A percentile compares a stretch with the other conserved stretches of the same genome.
Evolutionary conservation across 2,113 vertebrate species (phyloP).

Genomic region (Epinephelus fuscoguttatus): DNA sequence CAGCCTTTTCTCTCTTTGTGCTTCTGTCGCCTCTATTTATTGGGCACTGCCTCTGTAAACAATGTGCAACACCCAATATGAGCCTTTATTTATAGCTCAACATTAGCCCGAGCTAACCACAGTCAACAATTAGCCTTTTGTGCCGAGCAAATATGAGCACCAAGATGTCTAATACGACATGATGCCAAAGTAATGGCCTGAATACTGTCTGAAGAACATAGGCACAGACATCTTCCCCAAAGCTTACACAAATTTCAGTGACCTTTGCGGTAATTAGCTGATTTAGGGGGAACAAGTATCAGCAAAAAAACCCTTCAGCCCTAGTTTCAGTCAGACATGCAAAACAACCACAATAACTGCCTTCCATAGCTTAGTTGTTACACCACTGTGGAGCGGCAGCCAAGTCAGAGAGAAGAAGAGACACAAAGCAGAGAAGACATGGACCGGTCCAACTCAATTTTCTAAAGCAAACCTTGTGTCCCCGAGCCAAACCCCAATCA

Average conservation of each 20-base stretch:
- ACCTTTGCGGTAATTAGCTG: neutral
- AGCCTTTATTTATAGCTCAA: conserved; percentile 1
- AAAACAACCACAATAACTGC: neutral
- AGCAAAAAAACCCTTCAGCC: neutral
- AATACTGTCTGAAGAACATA: neutral
- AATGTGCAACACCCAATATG: neutral
- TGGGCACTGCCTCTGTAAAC: conserved; percentile 11
- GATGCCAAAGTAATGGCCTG: neutral
- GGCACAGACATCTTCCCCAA: neutral
- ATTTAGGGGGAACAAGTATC: neutral
- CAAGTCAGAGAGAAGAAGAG: conserved; percentile 18
- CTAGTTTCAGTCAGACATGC: neutral
- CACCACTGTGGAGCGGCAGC: neutral
- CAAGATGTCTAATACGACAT: neutral
- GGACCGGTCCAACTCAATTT: conserved; percentile 30
- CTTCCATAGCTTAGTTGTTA: neutral
- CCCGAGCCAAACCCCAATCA: conserved; percentile 64
- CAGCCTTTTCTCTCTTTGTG: conserved; percentile 3
- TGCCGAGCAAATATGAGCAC: neutral
- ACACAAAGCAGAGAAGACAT: conserved; percentile 37
- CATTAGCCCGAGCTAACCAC: neutral
- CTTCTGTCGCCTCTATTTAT: neutral
- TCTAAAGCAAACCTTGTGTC: conserved; percentile 22
- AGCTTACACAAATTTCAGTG: neutral
- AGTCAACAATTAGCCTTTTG: neutral